A percentile compares a stretch with the other conserved stretches of the same genome.
These are phyloP conservation scores for Sebastolobus altivelis DNA, from an alignment of 2,797 vertebrate genomes.

Conservation along the genomic window DNA sequence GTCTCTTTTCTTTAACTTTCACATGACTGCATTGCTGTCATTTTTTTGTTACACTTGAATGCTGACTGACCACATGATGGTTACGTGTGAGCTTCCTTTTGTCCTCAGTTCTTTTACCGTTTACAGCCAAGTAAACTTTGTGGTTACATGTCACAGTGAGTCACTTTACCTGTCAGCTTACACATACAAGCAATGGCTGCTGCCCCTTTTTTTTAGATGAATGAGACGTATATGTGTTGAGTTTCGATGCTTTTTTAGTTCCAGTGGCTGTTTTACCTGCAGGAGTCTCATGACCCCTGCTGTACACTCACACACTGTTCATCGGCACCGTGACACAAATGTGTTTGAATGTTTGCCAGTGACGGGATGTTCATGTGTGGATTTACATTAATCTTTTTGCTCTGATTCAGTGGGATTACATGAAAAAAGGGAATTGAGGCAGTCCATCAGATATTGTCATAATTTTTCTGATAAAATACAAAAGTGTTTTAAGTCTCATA, in stretches of 20 bases:
- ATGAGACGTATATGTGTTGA: background rate
- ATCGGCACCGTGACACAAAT: background rate
- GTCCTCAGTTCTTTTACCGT: background rate
- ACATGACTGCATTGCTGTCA: slow-evolving; percentile 34
- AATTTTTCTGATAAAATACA: background rate
- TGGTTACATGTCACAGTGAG: background rate
- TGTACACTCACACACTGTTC: background rate
- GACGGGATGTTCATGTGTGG: slow-evolving; percentile 5
- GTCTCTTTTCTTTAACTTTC: background rate
- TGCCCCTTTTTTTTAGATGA: background rate
- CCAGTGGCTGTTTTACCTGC: slow-evolving; percentile 3
- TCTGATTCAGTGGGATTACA: background rate
- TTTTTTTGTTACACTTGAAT: background rate
- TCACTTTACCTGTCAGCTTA: background rate
- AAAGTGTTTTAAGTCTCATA: background rate
- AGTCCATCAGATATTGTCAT: background rate
- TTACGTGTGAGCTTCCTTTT: slow-evolving; percentile 2
- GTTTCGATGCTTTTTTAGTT: background rate
- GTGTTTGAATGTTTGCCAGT: slow-evolving; percentile 4
- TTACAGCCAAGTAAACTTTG: background rate
- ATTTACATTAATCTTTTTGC: background rate
- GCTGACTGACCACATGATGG: background rate
- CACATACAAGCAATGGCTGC: background rate
- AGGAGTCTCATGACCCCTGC: slow-evolving; percentile 32
- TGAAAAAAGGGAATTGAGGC: background rate